phyloP scores from a whole-genome alignment of 2,797 vertebrate species.

The Enteromius thamalakanensis region DNA sequence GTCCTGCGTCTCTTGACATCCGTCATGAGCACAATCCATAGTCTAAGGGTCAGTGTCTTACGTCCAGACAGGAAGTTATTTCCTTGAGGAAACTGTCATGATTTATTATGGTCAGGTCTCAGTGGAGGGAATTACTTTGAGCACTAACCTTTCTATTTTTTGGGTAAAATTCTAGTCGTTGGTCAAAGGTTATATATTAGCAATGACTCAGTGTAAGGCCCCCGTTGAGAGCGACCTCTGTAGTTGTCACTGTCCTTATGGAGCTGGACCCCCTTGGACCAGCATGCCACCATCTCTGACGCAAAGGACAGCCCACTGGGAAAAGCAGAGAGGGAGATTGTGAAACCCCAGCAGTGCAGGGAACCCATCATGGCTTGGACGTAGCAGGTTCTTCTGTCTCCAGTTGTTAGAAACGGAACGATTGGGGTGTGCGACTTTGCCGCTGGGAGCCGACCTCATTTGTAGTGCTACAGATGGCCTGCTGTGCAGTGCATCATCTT shows the following conservation, averaged over 20 bases:
- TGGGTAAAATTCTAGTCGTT: constrained; percentile 45
- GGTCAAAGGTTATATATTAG: constrained; percentile 38
- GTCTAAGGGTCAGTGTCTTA: not conserved
- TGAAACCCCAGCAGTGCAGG: constrained; percentile 3
- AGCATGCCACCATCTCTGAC: constrained; percentile 41
- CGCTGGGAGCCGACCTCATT: not conserved
- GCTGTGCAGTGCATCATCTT: constrained; percentile 43
- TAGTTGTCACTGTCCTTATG: constrained; percentile 28
- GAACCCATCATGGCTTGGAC: constrained; percentile 9
- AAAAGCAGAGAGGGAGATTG: not conserved
- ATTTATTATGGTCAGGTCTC: constrained; percentile 48
- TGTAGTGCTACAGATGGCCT: not conserved
- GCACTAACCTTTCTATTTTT: constrained; percentile 55
- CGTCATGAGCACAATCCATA: constrained; percentile 24
- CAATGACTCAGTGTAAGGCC: constrained; percentile 52
- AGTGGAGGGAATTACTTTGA: constrained; percentile 40
- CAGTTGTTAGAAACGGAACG: constrained; percentile 12
- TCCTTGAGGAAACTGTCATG: constrained; percentile 53
- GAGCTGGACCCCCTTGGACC: constrained; percentile 36
- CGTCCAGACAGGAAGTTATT: constrained; percentile 29
- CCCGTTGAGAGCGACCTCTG: constrained; percentile 39
- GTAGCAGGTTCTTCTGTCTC: constrained; percentile 15
- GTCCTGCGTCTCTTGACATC: not conserved
- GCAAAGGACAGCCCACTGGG: constrained; percentile 31
- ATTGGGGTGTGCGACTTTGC: not conserved